Conservation (phyloP, 2,797 vertebrate species). For the Parauchenoglanis ngamensis region DNA sequence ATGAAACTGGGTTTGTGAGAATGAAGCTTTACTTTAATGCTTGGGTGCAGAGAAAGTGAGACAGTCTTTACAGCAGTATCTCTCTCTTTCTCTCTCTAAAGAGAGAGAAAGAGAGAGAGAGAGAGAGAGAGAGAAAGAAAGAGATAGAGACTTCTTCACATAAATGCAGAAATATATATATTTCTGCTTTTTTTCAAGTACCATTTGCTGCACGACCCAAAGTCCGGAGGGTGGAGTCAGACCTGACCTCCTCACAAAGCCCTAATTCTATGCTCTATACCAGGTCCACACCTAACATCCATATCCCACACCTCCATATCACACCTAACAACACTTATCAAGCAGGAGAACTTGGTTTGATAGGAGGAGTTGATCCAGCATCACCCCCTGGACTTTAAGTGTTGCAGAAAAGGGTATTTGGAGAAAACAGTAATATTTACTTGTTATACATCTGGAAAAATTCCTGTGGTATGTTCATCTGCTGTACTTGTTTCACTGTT, state of each 20-base stretch:
- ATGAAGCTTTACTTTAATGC: constrained; percentile 29
- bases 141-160: too few species aligned
- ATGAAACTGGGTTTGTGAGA: constrained; percentile 37
- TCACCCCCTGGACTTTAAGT: not conserved
- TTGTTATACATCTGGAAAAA: not conserved
- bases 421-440: not conserved
- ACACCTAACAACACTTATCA: not conserved
- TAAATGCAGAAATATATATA: too few species aligned
- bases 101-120: too few species aligned
- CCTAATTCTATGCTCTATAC: not conserved
- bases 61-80: not conserved
- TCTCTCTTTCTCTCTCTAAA: too few species aligned
- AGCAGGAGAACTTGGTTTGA: not conserved
- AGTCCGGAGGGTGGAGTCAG: too few species aligned
- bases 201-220: not conserved
- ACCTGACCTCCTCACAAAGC: not conserved
- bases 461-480: not conserved
- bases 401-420: not conserved
- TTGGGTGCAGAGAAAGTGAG: not conserved
- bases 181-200: not conserved
- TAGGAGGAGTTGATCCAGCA: not conserved
- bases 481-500: not conserved
- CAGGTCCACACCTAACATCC: not conserved
- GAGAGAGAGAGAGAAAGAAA: too few species aligned
- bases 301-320: not conserved